These are phyloP conservation scores for Ctenodactylus gundi DNA, from an alignment of 2,113 vertebrate species.

Conservation along the genomic window DNA sequence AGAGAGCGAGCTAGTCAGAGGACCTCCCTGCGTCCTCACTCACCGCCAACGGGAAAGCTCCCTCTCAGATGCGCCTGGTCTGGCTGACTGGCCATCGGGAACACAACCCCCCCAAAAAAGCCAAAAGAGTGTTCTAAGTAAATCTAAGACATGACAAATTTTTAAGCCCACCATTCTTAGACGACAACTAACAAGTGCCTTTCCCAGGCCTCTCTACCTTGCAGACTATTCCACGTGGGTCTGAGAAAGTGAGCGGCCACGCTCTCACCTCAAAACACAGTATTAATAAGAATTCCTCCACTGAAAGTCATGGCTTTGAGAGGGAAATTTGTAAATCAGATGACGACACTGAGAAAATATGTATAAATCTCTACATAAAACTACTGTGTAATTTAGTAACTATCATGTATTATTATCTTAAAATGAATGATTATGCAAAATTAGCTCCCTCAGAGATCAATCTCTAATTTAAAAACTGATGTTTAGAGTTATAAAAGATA, in stretches of 20 bases:
- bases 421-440: conserved; percentile 52
- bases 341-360: conserved; percentile 47
- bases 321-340: conserved; percentile 63
- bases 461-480: conserved; percentile 58
- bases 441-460: conserved; percentile 48
- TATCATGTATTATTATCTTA: conserved; percentile 49
- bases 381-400: conserved; percentile 57
- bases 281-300: background rate
- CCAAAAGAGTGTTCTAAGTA: background rate
- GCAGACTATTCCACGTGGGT: background rate
- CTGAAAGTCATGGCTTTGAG: conserved; percentile 12
- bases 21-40: background rate
- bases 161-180: background rate
- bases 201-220: background rate
- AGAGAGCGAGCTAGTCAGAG: background rate
- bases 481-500: conserved; percentile 51
- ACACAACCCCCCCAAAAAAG: background rate
- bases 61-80: background rate
- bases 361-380: conserved; percentile 35
- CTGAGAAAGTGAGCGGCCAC: background rate
- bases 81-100: background rate
- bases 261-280: conserved; percentile 4
- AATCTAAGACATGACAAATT: background rate
- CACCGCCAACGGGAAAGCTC: background rate
- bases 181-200: background rate